Evolutionary conservation across 2,888 invertebrate species (phyloP).

Genomic region (Aporophyla nigra): DNA sequence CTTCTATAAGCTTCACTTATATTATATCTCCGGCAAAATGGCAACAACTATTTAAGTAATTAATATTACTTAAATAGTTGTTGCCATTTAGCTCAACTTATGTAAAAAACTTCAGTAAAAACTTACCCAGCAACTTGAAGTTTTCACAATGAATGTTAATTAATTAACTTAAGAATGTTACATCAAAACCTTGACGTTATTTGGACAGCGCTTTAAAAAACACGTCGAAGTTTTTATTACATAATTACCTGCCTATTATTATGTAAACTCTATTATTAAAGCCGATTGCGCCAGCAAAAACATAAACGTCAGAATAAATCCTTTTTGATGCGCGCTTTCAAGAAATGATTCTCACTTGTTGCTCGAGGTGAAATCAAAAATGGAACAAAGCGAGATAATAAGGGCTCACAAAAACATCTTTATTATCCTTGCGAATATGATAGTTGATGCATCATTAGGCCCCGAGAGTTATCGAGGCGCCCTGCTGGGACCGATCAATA

Average conservation of each 20-base stretch:
- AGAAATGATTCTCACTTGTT: constrained; percentile 53
- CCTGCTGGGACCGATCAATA: constrained; percentile 77
- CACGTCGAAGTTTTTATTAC: constrained; percentile 43
- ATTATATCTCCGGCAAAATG: not conserved
- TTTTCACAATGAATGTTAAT: constrained; percentile 31
- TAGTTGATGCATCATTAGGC: constrained; percentile 73
- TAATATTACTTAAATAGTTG: too few species aligned
- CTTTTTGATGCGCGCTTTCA: constrained; percentile 43
- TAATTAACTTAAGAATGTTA: constrained; percentile 34
- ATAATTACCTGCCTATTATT: constrained; percentile 60
- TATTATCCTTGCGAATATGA: constrained; percentile 73
- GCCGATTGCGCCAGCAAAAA: constrained; percentile 41
- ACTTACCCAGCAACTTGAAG: constrained; percentile 22
- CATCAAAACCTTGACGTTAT: constrained; percentile 53
- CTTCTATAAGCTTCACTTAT: constrained; percentile 5
- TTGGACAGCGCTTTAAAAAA: constrained; percentile 55
- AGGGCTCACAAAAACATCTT: constrained; percentile 72
- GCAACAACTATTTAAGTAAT: not conserved
- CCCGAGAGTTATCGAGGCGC: constrained; percentile 69
- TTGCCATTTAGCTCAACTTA: constrained; percentile 3
- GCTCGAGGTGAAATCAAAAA: constrained; percentile 61
- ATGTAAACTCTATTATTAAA: constrained; percentile 51
- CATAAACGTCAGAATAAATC: constrained; percentile 60
- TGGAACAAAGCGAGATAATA: constrained; percentile 62
- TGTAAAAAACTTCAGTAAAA: constrained; percentile 31